phyloP scores from a whole-genome alignment of 1,140 invertebrate species.

The Brachionus manjavacas region DNA sequence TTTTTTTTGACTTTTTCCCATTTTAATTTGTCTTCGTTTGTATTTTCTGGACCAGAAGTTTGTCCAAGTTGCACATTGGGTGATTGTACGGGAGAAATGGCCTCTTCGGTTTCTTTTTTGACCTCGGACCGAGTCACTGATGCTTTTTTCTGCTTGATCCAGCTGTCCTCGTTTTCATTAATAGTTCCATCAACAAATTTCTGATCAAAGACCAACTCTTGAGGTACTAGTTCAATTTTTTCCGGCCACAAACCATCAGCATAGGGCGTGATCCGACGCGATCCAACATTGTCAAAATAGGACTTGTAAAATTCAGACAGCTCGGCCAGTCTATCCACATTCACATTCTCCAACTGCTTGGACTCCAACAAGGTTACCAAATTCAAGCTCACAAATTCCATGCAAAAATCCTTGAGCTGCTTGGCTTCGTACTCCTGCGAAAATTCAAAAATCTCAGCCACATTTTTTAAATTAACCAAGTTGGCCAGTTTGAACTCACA shows the following conservation, averaged over 20 bases:
- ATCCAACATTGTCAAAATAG: conserved; percentile 4
- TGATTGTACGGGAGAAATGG: background rate
- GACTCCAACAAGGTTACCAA: conserved; percentile 66
- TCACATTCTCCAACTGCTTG: conserved; percentile 50
- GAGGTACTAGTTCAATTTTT: background rate
- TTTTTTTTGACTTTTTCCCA: conserved; percentile 31
- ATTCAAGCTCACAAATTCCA: conserved; percentile 69
- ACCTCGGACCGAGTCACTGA: background rate
- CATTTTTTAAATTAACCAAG: conserved; percentile 67
- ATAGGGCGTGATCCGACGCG: conserved; percentile 7
- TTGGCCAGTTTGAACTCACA: conserved; percentile 65
- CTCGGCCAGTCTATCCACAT: background rate
- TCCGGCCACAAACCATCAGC: background rate
- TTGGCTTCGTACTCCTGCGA: conserved; percentile 62
- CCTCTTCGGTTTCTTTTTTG: background rate
- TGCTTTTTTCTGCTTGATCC: background rate
- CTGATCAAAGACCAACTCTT: background rate
- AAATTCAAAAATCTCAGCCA: conserved; percentile 66
- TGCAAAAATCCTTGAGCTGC: conserved; percentile 65
- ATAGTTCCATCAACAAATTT: conserved; percentile 8
- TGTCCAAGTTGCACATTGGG: background rate
- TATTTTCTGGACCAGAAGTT: too few relatives aligned
- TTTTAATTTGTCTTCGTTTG: background rate
- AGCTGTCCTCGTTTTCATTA: background rate
- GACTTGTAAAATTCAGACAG: conserved; percentile 18